A percentile compares a stretch with the other conserved stretches of the same genome.
Evolutionary conservation across 2,113 vertebrate genomes (phyloP).

Genomic region (Oncorhynchus nerka): DNA sequence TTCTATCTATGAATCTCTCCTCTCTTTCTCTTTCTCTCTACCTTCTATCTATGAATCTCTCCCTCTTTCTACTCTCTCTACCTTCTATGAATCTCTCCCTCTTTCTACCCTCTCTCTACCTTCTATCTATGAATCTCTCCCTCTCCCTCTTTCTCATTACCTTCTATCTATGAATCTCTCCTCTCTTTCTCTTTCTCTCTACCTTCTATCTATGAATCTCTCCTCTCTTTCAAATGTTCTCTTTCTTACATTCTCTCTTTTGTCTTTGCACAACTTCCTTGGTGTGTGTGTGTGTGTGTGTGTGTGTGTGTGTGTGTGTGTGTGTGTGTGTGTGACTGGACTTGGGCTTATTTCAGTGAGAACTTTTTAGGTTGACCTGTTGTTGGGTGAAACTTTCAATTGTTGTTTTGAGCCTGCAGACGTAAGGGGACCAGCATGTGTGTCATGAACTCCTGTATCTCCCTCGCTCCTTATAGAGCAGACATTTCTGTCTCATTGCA

Average conservation of each 20-base stretch:
- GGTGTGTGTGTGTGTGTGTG: background rate
- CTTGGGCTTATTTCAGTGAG: background rate
- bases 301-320: background rate
- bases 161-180: no score
- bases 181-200: no score
- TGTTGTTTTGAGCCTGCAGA: background rate
- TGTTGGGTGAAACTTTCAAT: background rate
- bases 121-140: background rate
- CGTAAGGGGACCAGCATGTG: background rate
- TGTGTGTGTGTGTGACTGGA: background rate
- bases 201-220: background rate
- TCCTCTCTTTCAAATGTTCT: background rate
- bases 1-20: no score
- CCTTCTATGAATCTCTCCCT: background rate
- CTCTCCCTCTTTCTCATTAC: no score
- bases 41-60: background rate
- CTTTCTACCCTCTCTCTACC: background rate
- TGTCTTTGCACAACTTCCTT: no score
- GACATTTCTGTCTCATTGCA: slow-evolving; percentile 6
- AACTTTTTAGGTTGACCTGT: background rate
- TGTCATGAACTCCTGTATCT: background rate
- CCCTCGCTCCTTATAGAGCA: background rate
- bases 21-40: no score
- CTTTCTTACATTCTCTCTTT: slow-evolving; percentile 3
- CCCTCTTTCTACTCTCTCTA: background rate